These are phyloP conservation scores for roundworm (Caenorhabditis elegans) DNA, from an alignment of 1,140 invertebrate species.

Conservation along the genomic window DNA sequence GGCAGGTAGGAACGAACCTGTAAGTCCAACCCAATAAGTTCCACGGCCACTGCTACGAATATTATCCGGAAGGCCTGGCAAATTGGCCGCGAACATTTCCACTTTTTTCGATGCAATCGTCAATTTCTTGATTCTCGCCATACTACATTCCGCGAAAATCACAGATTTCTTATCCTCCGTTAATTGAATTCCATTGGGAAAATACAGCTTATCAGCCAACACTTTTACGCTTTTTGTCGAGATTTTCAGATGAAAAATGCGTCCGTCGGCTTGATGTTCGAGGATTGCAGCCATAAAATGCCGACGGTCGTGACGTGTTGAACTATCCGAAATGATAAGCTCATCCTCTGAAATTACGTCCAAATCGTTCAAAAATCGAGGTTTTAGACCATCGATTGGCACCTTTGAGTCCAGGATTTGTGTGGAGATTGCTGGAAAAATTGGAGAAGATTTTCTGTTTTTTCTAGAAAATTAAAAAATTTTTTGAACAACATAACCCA, in stretches of 20 bases:
- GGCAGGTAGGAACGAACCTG: too few species aligned
- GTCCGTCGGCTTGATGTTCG: conserved; percentile 65
- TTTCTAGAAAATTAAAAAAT: too few species aligned
- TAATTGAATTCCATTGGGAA: conserved; percentile 68
- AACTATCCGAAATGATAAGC: conserved; percentile 67
- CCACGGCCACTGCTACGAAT: conserved; percentile 66
- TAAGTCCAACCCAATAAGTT: conserved; percentile 55
- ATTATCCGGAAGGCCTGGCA: conserved; percentile 68
- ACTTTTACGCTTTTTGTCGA: conserved; percentile 52
- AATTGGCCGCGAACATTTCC: conserved; percentile 66
- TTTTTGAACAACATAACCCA: too few species aligned
- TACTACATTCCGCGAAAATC: conserved; percentile 66
- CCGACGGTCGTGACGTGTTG: conserved; percentile 65
- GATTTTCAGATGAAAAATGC: conserved; percentile 64
- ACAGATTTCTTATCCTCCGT: conserved; percentile 62
- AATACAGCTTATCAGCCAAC: conserved; percentile 60
- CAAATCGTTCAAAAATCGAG: conserved; percentile 53
- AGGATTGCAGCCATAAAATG: conserved; percentile 66
- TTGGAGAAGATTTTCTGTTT: too few species aligned
- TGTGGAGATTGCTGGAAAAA: conserved; percentile 23
- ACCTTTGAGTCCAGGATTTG: conserved; percentile 24
- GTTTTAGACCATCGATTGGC: conserved; percentile 44
- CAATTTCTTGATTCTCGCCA: conserved; percentile 62
- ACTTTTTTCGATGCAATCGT: conserved; percentile 49
- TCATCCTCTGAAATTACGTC: conserved; percentile 50